Evolutionary conservation across 2,888 invertebrate species (phyloP).

Genomic region (Heteropelma amictum): DNA sequence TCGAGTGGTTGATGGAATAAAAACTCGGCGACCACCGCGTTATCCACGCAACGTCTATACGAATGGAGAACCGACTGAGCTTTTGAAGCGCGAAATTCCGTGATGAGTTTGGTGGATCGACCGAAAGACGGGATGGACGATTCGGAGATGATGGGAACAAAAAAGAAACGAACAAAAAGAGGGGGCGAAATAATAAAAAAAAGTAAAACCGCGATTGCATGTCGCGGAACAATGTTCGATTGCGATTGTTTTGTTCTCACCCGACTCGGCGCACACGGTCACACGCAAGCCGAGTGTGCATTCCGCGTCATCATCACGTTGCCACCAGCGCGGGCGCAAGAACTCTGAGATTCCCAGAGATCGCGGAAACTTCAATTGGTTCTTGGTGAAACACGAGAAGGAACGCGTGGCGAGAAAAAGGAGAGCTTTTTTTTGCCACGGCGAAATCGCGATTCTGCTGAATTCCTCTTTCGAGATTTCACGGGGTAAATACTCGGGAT

Average conservation of each 20-base stretch:
- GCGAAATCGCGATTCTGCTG: background rate
- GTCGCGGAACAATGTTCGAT: slow-evolving; percentile 16
- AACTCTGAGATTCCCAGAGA: slow-evolving; percentile 27
- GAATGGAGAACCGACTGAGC: background rate
- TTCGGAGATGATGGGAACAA: background rate
- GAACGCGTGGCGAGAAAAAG: slow-evolving; percentile 16
- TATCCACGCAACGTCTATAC: background rate
- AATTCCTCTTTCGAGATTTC: slow-evolving; percentile 12
- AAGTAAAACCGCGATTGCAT: slow-evolving; percentile 5
- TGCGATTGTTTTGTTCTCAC: slow-evolving; percentile 9
- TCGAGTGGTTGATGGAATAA: background rate
- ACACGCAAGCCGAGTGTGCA: slow-evolving; percentile 1
- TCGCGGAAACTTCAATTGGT: slow-evolving; percentile 43
- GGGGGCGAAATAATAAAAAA: background rate
- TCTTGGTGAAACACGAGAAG: slow-evolving; percentile 16
- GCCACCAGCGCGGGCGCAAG: background rate
- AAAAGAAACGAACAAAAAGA: background rate
- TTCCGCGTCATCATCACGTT: background rate
- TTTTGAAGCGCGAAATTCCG: slow-evolving; percentile 14
- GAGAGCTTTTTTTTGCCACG: background rate
- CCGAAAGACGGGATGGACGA: background rate
- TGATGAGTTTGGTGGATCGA: slow-evolving; percentile 5
- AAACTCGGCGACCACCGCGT: background rate
- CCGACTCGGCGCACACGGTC: background rate
- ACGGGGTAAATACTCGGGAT: too few relatives aligned